Conservation (phyloP, 2,113 vertebrate species). For the Dasyornis broadbenti region DNA sequence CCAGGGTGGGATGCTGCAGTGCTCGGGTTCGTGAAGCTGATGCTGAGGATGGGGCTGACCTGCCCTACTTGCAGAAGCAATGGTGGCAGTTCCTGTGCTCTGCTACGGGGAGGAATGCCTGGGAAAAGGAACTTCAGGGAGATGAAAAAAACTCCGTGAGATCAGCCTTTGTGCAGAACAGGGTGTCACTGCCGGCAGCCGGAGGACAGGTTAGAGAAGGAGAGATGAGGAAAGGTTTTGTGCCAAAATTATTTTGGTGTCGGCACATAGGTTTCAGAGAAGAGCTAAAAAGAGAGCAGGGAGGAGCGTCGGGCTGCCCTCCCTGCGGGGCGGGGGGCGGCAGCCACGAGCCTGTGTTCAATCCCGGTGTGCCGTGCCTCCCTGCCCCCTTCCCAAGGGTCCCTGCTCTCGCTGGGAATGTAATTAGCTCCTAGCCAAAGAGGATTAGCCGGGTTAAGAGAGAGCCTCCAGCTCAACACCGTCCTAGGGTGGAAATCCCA, state of each 20-base stretch:
- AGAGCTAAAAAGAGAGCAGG: background rate
- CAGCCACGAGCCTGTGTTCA: rapidly evolving
- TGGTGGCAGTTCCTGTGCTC: background rate
- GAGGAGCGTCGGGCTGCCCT: background rate
- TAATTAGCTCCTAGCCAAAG: constrained; percentile 29
- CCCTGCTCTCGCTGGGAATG: background rate
- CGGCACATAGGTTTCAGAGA: background rate
- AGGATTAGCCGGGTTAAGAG: constrained; percentile 29
- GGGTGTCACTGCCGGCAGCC: background rate
- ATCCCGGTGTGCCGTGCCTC: rapidly evolving
- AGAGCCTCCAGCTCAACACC: background rate
- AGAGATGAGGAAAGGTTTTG: background rate
- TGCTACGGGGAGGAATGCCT: background rate
- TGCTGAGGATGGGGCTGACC: background rate
- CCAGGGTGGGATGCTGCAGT: background rate
- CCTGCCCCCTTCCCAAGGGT: background rate
- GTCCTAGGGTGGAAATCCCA: background rate
- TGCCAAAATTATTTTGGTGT: background rate
- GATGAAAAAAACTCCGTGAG: background rate
- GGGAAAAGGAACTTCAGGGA: background rate
- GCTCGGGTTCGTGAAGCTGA: background rate
- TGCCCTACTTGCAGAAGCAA: constrained; percentile 12
- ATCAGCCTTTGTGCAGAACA: background rate
- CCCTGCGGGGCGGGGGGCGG: background rate
- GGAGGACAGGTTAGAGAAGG: background rate